These are phyloP conservation scores for Syngnathus acus DNA, from an alignment of 2,797 vertebrate species.

Conservation along the genomic window DNA sequence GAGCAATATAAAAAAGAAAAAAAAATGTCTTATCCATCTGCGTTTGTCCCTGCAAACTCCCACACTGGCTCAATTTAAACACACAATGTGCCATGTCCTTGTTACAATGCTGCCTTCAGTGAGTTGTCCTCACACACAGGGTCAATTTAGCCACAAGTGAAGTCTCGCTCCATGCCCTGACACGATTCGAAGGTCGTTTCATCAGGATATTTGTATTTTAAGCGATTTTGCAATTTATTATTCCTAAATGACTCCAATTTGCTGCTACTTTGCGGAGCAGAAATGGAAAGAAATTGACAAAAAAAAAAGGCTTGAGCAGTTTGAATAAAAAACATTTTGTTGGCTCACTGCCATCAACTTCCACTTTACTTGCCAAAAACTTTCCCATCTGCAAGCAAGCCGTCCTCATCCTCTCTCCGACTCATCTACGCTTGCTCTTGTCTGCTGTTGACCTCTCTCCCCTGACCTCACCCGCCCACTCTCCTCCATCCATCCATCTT, in stretches of 20 bases:
- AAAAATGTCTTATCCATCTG: not conserved
- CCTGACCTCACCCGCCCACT: slow-evolving; percentile 36
- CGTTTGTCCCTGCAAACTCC: not conserved
- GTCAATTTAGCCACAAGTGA: slow-evolving; percentile 6
- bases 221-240: not conserved
- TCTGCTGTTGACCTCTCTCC: slow-evolving; percentile 30
- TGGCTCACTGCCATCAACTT: slow-evolving; percentile 22
- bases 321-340: slow-evolving; percentile 14
- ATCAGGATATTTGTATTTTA: not conserved
- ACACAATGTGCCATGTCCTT: slow-evolving; percentile 26
- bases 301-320: not conserved
- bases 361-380: slow-evolving; percentile 30
- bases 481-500: slow-evolving; percentile 21
- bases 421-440: slow-evolving; percentile 18
- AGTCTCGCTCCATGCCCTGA: not conserved
- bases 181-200: not conserved
- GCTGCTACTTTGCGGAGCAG: not conserved
- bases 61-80: not conserved
- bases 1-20: slow-evolving; percentile 4
- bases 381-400: slow-evolving; percentile 15
- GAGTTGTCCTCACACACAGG: slow-evolving; percentile 17
- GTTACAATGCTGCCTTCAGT: slow-evolving; percentile 27
- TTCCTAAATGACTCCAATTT: not conserved
- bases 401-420: slow-evolving; percentile 6
- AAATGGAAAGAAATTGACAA: slow-evolving; percentile 16